A percentile compares a stretch with the other conserved stretches of the same genome.
These are phyloP conservation scores for Eulithis testata DNA, from an alignment of 2,888 invertebrate genomes.

Conservation along the genomic window DNA sequence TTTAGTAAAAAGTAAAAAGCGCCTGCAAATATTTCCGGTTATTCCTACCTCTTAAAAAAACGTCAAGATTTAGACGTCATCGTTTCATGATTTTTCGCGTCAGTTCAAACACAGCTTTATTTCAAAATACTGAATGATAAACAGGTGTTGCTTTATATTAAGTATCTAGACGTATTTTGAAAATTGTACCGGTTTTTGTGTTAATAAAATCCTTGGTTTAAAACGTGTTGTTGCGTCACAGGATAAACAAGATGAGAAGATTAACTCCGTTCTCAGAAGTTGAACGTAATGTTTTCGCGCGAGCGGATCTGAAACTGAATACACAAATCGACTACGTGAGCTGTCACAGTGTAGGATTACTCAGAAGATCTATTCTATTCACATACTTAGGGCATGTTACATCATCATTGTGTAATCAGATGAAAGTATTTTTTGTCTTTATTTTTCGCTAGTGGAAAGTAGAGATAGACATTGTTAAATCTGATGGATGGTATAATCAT, in stretches of 20 bases:
- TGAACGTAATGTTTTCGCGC: slow-evolving; percentile 23
- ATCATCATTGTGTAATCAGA: too few relatives aligned
- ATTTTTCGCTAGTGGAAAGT: too few relatives aligned
- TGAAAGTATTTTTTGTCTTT: too few relatives aligned
- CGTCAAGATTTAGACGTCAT: background rate
- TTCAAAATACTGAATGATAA: slow-evolving; percentile 34
- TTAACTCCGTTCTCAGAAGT: slow-evolving; percentile 28
- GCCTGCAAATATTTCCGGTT: too few relatives aligned
- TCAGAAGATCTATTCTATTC: background rate
- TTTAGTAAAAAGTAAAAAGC: too few relatives aligned
- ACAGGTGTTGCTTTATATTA: slow-evolving; percentile 20
- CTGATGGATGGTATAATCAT: too few relatives aligned
- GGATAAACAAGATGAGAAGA: slow-evolving; percentile 22
- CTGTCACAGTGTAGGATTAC: slow-evolving; percentile 7
- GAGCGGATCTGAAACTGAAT: slow-evolving; percentile 16
- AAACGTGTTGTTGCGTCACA: slow-evolving; percentile 5
- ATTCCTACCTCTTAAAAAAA: too few relatives aligned
- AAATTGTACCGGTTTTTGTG: background rate
- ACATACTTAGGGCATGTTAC: background rate
- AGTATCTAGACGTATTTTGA: too few relatives aligned
- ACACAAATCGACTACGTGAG: slow-evolving; percentile 19
- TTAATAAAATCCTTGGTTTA: background rate
- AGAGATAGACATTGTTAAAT: too few relatives aligned
- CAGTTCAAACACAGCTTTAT: slow-evolving; percentile 1
- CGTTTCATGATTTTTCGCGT: background rate